Evolutionary conservation across 2,888 invertebrate genomes (phyloP), one percentile per base, ranked within the genome.

Genomic region (Machimus atricapillus): DNA sequence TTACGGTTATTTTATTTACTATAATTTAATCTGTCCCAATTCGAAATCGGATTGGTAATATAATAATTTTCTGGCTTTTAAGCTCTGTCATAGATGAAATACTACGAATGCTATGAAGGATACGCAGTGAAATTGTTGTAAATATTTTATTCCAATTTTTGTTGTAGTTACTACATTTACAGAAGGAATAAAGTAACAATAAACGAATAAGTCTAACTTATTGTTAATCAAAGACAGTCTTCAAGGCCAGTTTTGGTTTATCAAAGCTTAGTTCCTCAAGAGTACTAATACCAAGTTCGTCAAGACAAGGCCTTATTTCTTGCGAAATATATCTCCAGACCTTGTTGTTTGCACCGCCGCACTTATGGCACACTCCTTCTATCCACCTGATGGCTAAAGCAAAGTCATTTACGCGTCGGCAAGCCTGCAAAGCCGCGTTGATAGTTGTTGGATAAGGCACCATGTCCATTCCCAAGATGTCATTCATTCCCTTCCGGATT

Each of bases 361-460:
- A 97, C 91, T 98, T 98, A 90, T 95, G 1, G 14, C 31, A 4
- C 8, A 79, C 52, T 12, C 52, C 79, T 52, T 79, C 79, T 16
- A 99, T 92, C 90, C 97, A 97, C 92, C 98, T 95, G 9, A 97
- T 94, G 19, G 97, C 96, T 6, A 99, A 94, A 0, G 98, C 96
- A 91, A 95, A 97, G 92, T 99, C 99, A 91, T 98, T 98, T 6
- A 98, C 94, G 90, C 97, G 94, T 89, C 98, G 95, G 93, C 98
- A 98, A 0, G 98, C 98, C 89, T 95, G 95, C 90, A 98, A 92
- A 2, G 96, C 97, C 31, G 98, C 96, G 90, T 94, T 94, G 89
- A 98, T 94, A 90, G 98, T 97, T 92, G 94, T 95, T 87, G 98
- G 97, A 91, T 98, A 98, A 0, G 98, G 97, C 8, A 98, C 95